phyloP scores from a whole-genome alignment of 2,888 invertebrate species.

The Standfussiana lucernea region DNA sequence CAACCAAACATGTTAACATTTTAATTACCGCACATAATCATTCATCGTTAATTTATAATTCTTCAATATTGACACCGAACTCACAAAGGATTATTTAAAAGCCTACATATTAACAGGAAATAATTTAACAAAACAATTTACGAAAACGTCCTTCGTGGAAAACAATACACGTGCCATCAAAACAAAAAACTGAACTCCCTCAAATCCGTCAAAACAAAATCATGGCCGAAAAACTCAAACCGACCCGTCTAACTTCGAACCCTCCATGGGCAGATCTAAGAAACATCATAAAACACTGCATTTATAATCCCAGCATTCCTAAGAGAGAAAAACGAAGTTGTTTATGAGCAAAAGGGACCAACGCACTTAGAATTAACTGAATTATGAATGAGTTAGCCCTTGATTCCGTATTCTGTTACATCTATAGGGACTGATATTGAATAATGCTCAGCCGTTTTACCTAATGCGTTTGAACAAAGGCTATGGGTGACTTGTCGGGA shows the following conservation, averaged over 20 bases:
- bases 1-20: background rate
- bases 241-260: conserved; percentile 27
- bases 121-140: background rate
- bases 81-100: background rate
- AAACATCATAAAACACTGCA: conserved; percentile 58
- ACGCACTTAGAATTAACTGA: conserved; percentile 68
- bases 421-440: conserved; percentile 64
- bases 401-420: conserved; percentile 66
- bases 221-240: conserved; percentile 28
- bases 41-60: background rate
- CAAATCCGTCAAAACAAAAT: conserved; percentile 46
- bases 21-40: background rate
- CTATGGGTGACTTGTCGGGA: conserved; percentile 20
- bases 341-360: conserved; percentile 62
- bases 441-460: conserved; percentile 54
- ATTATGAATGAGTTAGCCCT: conserved; percentile 73
- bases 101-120: conserved; percentile 10
- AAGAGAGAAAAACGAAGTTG: conserved; percentile 56
- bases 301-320: conserved; percentile 57
- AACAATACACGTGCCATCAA: conserved; percentile 4
- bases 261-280: conserved; percentile 29
- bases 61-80: background rate
- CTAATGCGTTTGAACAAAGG: conserved; percentile 44
- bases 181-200: conserved; percentile 16
- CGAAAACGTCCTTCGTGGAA: background rate